Conservation (phyloP, 2,797 vertebrate genomes). For the Sebastes matsubarae region DNA sequence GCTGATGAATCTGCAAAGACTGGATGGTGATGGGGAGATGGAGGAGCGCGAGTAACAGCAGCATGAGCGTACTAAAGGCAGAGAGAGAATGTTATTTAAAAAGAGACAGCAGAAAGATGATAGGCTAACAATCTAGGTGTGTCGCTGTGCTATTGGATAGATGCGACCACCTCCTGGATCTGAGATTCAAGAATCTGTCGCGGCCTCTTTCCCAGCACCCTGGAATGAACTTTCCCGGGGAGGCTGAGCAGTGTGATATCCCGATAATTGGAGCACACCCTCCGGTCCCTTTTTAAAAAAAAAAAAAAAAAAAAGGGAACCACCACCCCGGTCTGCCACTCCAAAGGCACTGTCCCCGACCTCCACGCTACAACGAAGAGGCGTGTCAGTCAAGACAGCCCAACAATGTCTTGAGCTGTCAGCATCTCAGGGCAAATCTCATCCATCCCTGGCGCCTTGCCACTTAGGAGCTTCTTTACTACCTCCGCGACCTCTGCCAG, state of each 20-base stretch:
- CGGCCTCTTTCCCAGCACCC: too few species aligned
- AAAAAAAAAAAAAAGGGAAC: too few species aligned
- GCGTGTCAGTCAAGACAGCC: too few species aligned
- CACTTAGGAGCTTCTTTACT: background rate
- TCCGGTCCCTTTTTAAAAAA: too few species aligned
- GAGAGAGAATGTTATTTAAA: background rate
- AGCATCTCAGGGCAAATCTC: background rate
- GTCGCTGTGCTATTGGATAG: background rate
- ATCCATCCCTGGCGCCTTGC: background rate
- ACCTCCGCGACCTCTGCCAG: background rate
- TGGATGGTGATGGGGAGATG: background rate
- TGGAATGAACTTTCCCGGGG: too few species aligned
- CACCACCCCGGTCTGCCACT: too few species aligned
- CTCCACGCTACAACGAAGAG: too few species aligned
- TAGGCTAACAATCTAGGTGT: background rate
- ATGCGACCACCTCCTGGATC: background rate
- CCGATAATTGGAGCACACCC: too few species aligned
- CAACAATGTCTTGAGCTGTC: background rate
- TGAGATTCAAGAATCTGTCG: too few species aligned
- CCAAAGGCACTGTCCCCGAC: too few species aligned
- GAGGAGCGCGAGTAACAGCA: fast-evolving
- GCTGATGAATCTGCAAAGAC: background rate
- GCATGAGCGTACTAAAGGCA: background rate
- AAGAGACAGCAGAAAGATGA: background rate
- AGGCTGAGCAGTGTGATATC: too few species aligned